Evolutionary conservation across 2,797 vertebrate species (phyloP).

Genomic region (Lithobates sylvaticus): DNA sequence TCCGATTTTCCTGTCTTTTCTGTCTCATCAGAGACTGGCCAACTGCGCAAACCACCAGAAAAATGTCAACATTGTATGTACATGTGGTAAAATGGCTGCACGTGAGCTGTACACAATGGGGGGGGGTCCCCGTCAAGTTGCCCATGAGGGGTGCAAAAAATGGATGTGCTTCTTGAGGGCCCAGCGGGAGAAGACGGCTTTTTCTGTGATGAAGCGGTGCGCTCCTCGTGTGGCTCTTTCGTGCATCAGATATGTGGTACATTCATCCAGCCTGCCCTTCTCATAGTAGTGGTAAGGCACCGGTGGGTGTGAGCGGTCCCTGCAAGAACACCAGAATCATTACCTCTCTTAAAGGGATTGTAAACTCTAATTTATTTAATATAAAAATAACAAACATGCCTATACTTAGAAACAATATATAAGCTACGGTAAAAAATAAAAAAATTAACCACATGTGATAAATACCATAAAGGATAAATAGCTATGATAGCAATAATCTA

Average conservation of each 20-base stretch:
- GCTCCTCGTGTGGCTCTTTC: slow-evolving; percentile 81
- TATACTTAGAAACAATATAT: too few relatives aligned
- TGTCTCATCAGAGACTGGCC: neutral
- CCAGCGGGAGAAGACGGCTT: slow-evolving; percentile 92
- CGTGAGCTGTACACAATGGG: neutral
- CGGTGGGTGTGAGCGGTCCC: slow-evolving; percentile 75
- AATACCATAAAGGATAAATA: too few relatives aligned
- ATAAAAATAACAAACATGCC: too few relatives aligned
- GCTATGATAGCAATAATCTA: too few relatives aligned
- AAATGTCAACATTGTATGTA: neutral
- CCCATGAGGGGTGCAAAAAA: slow-evolving; percentile 87
- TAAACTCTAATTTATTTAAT: too few relatives aligned
- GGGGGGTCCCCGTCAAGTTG: slow-evolving; percentile 26
- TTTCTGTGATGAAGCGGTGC: slow-evolving; percentile 96
- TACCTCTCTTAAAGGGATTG: too few relatives aligned
- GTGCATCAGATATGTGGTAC: slow-evolving; percentile 87
- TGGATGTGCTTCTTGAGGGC: slow-evolving; percentile 81
- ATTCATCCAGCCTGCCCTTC: slow-evolving; percentile 83
- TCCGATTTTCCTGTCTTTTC: neutral
- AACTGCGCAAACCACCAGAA: neutral
- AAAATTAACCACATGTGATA: too few relatives aligned
- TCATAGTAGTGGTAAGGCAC: slow-evolving; percentile 97
- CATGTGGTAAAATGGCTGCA: neutral
- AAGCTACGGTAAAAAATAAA: too few relatives aligned
- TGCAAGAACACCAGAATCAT: slow-evolving; percentile 40